Conservation (phyloP, 2,113 vertebrate species). For the Uria lomvia region DNA sequence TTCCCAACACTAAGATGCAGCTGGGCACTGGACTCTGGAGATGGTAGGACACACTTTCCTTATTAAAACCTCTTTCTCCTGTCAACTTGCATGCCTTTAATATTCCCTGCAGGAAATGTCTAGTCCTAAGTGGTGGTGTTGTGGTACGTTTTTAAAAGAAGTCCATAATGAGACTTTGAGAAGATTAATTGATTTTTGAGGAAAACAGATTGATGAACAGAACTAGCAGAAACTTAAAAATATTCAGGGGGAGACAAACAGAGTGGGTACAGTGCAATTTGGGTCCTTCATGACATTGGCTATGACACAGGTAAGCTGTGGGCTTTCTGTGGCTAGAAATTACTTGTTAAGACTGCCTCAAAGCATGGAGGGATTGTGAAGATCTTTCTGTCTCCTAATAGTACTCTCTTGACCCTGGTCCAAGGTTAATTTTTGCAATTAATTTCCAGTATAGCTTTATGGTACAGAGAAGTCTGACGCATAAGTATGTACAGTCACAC, state of each 20-base stretch:
- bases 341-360: background rate
- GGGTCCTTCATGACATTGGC: background rate
- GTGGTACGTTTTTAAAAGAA: background rate
- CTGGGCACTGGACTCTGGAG: constrained; percentile 1
- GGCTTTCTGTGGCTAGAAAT: background rate
- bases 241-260: background rate
- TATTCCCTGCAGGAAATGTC: background rate
- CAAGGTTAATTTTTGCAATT: background rate
- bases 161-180: background rate
- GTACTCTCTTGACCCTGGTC: background rate
- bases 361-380: background rate
- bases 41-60: constrained; percentile 25
- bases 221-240: background rate
- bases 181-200: background rate
- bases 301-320: background rate
- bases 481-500: background rate
- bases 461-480: background rate
- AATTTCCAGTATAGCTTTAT: background rate
- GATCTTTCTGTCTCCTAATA: background rate
- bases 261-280: background rate
- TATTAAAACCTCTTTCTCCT: background rate
- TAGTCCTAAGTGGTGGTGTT: background rate
- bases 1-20: background rate
- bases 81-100: background rate
- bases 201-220: background rate